phyloP scores from a whole-genome alignment of 2,113 vertebrate genomes.

The Lophius piscatorius region DNA sequence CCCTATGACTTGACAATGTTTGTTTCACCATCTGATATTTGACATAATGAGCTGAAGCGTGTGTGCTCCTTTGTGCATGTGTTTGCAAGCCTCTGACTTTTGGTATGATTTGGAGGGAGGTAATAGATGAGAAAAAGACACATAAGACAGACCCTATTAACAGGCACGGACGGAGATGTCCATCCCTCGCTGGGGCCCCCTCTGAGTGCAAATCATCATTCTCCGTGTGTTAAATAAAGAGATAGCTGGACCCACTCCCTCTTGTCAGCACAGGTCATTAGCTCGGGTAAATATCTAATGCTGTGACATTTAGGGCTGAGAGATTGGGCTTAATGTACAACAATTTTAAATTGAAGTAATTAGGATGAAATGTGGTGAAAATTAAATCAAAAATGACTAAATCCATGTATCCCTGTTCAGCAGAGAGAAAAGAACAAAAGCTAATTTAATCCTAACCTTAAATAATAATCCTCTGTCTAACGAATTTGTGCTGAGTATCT shows the following conservation, averaged over 20 bases:
- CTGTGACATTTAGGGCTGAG: slow-evolving; percentile 53
- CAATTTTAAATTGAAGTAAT: slow-evolving; percentile 37
- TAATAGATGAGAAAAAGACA: slow-evolving; percentile 59
- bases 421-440: slow-evolving; percentile 10
- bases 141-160: slow-evolving; percentile 69
- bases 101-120: slow-evolving; percentile 32
- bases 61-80: slow-evolving; percentile 4
- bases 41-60: slow-evolving; percentile 65
- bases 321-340: slow-evolving; percentile 13
- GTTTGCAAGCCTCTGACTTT: slow-evolving; percentile 14
- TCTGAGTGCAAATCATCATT: slow-evolving; percentile 70
- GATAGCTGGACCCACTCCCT: slow-evolving; percentile 28
- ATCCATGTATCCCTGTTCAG: slow-evolving; percentile 18
- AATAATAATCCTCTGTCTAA: not conserved
- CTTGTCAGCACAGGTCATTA: slow-evolving; percentile 61
- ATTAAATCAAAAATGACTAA: slow-evolving; percentile 18
- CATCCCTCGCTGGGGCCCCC: slow-evolving; percentile 56
- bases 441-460: slow-evolving; percentile 36
- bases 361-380: slow-evolving; percentile 13
- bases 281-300: slow-evolving; percentile 50
- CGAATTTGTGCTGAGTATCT: slow-evolving; percentile 2
- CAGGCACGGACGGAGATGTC: slow-evolving; percentile 62
- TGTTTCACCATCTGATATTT: slow-evolving; percentile 65
- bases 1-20: slow-evolving; percentile 52
- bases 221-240: slow-evolving; percentile 59